Base-by-base conservation (phyloP, 1,140 invertebrate species). In the Drosophila nikananu region DNA sequence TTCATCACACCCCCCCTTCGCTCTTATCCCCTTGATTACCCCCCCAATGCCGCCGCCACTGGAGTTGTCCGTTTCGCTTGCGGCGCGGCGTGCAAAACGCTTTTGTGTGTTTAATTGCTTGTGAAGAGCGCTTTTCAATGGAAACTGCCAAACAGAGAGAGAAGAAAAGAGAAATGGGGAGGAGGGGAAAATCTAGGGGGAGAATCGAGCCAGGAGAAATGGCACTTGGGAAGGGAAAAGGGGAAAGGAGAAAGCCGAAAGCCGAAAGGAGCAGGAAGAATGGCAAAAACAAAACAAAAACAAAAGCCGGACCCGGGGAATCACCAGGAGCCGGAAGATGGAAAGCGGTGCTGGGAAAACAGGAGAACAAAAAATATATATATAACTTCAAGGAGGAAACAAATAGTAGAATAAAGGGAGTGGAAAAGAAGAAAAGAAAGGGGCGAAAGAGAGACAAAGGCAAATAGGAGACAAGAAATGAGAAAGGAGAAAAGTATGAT, bases 51-150 rank as follows among this genome's bases (percentile, higher is more conserved):
- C 30, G 25, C 23, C 23, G 59, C 52, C 60, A 42, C 58, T 58
- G 37, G 48, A 57, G 42, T 58, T 73, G 77, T 77, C 41, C 84
- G 67, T 80, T 89, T 82, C 71, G 84, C 83, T 77, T 81, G 77
- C 67, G 84, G 83, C 83, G 65, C 79, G 70, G 75, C 77, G 80
- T 75, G 84, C 81, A 81, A 83, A 87, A 89, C 84, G 84, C 84
- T 89, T 90, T 90, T 90, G 86, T 90, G 86, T 90, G 86, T 90
- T 90, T 90, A 90, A 90, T 90, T 90, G 86, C 86, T 90, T 90
- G 86, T 90, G 86, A 90, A 90, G 86, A 86, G 86, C 76, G 79
- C 86, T 90, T 89, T 90, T 87, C 84, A 89, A 89, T 89, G 84
- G 84, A 87, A 87, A 89, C 70, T 78, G 74, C 82, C 80, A 60